Evolutionary conservation across 1,140 invertebrate species (phyloP), one percentile per base, ranked within the genome.

Genomic region (Drosophila ambigua): DNA sequence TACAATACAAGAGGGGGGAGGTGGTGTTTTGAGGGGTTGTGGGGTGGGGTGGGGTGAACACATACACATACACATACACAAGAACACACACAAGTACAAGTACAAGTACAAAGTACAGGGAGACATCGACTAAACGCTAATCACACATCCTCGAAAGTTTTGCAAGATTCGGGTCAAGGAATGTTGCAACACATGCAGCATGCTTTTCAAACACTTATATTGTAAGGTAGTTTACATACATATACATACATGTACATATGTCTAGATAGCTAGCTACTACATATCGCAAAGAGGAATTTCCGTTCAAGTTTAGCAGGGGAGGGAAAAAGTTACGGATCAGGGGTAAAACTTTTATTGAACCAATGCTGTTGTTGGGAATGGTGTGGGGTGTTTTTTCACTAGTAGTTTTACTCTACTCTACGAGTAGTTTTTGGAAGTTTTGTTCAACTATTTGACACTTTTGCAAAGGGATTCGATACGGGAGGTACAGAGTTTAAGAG

Each of bases 341-440:
- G 45, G 45, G 20, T 7, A 9, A 60, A 77, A 77, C 54, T 67
- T 50, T 72, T 60, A 44, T 44, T 45, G 73, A 66, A 72, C 66
- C 73, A 77, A 63, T 73, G 72, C 65, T 71, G 69, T 79, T 61
- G 15, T 44, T 11, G 35, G 50, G 26, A 5, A 28, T 58, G 39
- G 23, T 46, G 65, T 58, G 31, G 26, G 43, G 49, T 57, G 46
- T 41, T 69, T 65, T 68, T 45, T 65, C 50, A 44, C 46, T 53
- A 46, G 51, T 44, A 65, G 72, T 57, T 53, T 69, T 77, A 5
- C 4, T 26, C 26, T 26, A 26, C 35, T 39, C 79, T 81, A 81
- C 79, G 63, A 73, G 79, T 80, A 75, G 61, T 50, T 71, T 71
- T 46, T 28, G 35, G 28, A 62, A 55, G 46, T 46, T 39, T 39